A percentile compares a stretch with the other conserved stretches of the same genome.
phyloP scores from a whole-genome alignment of 2,888 invertebrate species.

The Ditylenchus weischeri region DNA sequence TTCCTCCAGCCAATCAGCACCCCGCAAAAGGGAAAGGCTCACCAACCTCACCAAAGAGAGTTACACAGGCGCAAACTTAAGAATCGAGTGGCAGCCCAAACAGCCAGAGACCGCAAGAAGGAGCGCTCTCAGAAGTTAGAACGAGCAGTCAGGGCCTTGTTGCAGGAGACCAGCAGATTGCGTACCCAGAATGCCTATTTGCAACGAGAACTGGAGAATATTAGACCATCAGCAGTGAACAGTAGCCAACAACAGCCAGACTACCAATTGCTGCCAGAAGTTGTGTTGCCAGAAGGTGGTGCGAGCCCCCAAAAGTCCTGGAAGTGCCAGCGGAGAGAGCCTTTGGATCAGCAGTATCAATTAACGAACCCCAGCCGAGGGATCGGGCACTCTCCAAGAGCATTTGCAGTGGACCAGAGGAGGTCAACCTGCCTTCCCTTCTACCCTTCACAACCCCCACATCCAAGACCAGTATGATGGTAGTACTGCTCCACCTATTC shows the following conservation, averaged over 20 bases:
- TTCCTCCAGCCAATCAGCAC: constrained; percentile 18
- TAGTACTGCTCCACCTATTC: constrained; percentile 1
- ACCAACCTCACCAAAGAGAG: constrained; percentile 62
- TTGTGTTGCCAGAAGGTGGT: too few relatives aligned
- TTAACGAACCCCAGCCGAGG: constrained; percentile 84
- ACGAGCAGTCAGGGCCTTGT: constrained; percentile 61
- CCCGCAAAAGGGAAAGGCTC: constrained; percentile 60
- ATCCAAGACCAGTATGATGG: not conserved
- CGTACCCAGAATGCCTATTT: constrained; percentile 33
- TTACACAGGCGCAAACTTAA: constrained; percentile 59
- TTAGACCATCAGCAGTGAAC: constrained; percentile 14
- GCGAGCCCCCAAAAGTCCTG: not conserved
- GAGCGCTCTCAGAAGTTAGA: constrained; percentile 87
- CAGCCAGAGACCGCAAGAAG: constrained; percentile 91
- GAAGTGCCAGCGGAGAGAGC: constrained; percentile 33
- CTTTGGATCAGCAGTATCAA: constrained; percentile 66
- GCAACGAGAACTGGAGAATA: constrained; percentile 25
- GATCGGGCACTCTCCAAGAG: constrained; percentile 67
- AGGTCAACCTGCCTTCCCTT: not conserved
- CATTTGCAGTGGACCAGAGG: not conserved
- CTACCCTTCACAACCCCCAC: not conserved
- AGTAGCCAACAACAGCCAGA: constrained; percentile 17
- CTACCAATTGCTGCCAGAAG: not conserved
- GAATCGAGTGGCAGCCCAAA: constrained; percentile 84
- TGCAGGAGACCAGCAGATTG: constrained; percentile 43